Evolutionary conservation across 2,113 vertebrate species (phyloP).

Genomic region (Calidris pygmaea): DNA sequence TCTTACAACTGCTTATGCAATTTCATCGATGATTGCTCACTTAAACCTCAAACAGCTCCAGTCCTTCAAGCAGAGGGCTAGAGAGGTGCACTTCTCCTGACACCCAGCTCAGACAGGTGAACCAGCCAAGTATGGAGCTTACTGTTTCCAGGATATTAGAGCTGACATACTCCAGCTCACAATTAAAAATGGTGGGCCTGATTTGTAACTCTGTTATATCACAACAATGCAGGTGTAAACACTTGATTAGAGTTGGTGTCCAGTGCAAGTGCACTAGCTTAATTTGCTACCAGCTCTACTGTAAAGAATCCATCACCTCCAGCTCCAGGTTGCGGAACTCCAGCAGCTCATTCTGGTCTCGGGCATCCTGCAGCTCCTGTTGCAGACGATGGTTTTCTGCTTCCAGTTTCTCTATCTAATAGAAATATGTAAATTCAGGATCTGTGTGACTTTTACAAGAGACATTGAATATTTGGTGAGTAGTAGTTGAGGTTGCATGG

Average conservation of each 20-base stretch:
- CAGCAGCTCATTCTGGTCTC: constrained; percentile 96
- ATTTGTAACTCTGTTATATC: not conserved
- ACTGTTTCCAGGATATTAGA: not conserved
- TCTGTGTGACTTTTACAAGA: not conserved
- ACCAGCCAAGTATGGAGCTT: not conserved
- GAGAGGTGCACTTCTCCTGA: not conserved
- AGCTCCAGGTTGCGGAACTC: constrained; percentile 97
- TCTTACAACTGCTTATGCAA: not conserved
- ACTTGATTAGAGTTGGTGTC: not conserved
- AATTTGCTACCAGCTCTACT: not conserved
- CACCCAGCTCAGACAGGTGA: not conserved
- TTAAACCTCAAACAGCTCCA: not conserved
- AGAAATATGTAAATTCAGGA: constrained; percentile 64
- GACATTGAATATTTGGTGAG: not conserved
- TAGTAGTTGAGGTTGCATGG: not conserved
- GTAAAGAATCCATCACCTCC: constrained; percentile 80
- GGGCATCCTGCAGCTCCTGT: constrained; percentile 94
- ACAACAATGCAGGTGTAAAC: not conserved
- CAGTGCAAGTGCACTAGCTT: not conserved
- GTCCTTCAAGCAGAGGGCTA: not conserved
- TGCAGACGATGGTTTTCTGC: constrained; percentile 84
- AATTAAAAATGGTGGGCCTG: not conserved
- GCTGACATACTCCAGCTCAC: not conserved
- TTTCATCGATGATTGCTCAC: not conserved
- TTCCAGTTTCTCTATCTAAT: constrained; percentile 91